A percentile compares a stretch with the other conserved stretches of the same genome.
Evolutionary conservation across 1,140 invertebrate species (phyloP).

Genomic region (Eriocheir sinensis): DNA sequence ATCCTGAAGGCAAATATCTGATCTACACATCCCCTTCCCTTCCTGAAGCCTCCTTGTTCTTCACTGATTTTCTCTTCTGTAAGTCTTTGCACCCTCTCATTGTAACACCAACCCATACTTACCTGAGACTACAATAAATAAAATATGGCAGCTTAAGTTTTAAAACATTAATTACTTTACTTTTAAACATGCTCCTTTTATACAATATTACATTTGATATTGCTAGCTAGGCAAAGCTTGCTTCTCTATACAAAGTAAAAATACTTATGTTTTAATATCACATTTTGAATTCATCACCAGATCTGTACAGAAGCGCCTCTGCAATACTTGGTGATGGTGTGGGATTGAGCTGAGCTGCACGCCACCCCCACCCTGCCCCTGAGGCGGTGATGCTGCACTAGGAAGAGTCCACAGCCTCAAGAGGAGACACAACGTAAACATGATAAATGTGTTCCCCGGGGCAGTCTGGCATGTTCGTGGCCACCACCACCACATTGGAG

Average conservation of each 20-base stretch:
- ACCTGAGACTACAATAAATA: neutral
- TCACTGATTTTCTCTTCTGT: no score
- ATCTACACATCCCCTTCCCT: no score
- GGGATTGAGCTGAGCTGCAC: neutral
- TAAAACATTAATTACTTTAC: neutral
- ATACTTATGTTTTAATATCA: neutral
- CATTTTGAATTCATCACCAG: neutral
- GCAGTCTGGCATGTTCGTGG: slow-evolving; percentile 51
- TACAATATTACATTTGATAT: neutral
- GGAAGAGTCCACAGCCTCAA: neutral
- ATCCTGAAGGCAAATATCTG: no score
- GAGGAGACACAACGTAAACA: slow-evolving; percentile 66
- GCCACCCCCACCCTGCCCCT: neutral
- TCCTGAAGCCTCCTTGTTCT: no score
- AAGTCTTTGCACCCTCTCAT: no score
- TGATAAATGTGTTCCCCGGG: slow-evolving; percentile 67
- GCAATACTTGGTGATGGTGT: neutral
- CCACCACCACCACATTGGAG: slow-evolving; percentile 63
- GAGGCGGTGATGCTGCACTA: neutral
- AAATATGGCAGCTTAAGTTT: no score
- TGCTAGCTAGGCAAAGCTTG: neutral
- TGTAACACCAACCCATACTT: neutral
- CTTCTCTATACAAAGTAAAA: neutral
- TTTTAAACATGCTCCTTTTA: neutral
- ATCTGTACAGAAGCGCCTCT: neutral